These are phyloP conservation scores for Catagonus wagneri DNA, from an alignment of 2,113 vertebrate species.

Conservation along the genomic window DNA sequence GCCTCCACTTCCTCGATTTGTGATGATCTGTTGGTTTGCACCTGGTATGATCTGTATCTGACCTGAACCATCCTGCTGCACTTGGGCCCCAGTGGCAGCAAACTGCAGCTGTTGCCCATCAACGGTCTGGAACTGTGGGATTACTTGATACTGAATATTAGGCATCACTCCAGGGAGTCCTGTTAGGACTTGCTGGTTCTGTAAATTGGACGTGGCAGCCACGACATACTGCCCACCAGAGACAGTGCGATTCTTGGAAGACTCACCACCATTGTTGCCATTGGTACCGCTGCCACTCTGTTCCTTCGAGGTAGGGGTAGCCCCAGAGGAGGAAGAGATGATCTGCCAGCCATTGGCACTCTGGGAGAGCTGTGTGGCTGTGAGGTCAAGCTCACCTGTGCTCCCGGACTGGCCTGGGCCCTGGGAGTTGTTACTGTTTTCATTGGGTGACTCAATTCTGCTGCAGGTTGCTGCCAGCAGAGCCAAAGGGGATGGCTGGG, in stretches of 20 bases:
- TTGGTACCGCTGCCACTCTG: constrained; percentile 84
- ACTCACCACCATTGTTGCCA: constrained; percentile 83
- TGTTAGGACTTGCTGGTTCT: constrained; percentile 95
- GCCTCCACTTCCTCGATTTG: constrained; percentile 88
- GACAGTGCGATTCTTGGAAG: constrained; percentile 88
- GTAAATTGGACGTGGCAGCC: constrained; percentile 89
- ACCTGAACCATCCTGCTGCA: constrained; percentile 94
- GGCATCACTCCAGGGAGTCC: constrained; percentile 94
- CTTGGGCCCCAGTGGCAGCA: constrained; percentile 87
- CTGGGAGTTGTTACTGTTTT: constrained; percentile 91
- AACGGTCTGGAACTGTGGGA: constrained; percentile 97
- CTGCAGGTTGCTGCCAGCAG: constrained; percentile 98
- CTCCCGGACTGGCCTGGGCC: constrained; percentile 88
- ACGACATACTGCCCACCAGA: constrained; percentile 92
- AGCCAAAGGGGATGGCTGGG: constrained; percentile 96
- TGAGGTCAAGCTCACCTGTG: constrained; percentile 92
- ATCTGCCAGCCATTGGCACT: constrained; percentile 96
- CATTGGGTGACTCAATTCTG: constrained; percentile 96
- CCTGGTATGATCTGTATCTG: constrained; percentile 95
- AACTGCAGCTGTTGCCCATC: constrained; percentile 97
- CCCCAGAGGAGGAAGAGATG: constrained; percentile 90
- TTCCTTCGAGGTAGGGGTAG: constrained; percentile 88
- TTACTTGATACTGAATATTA: constrained; percentile 98
- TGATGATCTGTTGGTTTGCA: constrained; percentile 94
- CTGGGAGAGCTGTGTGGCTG: constrained; percentile 92